These are phyloP conservation scores for Trichoplax adhaerens DNA, from an alignment of 37 sponge, comb jelly and placozoan species.

Conservation along the genomic window DNA sequence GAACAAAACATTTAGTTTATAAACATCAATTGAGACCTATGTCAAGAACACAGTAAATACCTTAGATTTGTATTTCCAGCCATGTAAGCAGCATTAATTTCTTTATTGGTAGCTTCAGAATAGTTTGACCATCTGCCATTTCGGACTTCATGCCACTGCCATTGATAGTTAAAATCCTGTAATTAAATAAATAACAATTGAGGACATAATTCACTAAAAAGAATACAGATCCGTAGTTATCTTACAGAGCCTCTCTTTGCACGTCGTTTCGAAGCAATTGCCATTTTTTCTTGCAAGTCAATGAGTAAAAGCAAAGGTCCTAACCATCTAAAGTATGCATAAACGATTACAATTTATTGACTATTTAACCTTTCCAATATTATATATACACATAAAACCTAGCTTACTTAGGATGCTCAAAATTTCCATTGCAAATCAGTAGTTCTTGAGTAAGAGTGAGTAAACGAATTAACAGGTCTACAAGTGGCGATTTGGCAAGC, in stretches of 20 bases:
- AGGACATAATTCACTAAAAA: neutral
- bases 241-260: neutral
- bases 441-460: no score
- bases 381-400: no score
- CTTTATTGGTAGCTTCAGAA: slow-evolving; percentile 19
- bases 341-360: no score
- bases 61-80: no score
- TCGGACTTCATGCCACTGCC: slow-evolving; percentile 75
- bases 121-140: slow-evolving; percentile 38
- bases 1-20: neutral
- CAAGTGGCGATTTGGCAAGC: no score
- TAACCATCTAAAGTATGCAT: slow-evolving; percentile 30
- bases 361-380: no score
- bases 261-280: neutral
- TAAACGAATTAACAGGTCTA: no score
- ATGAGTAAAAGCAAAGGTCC: slow-evolving; percentile 36
- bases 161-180: slow-evolving; percentile 22
- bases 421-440: no score
- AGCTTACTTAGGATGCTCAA: no score
- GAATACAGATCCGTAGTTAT: neutral
- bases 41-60: neutral
- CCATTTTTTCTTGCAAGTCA: slow-evolving; percentile 48
- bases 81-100: slow-evolving; percentile 22
- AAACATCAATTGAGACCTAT: neutral
- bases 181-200: neutral